These are phyloP conservation scores for Atlantisia rogersi DNA, from an alignment of 2,113 vertebrate species.

Conservation along the genomic window DNA sequence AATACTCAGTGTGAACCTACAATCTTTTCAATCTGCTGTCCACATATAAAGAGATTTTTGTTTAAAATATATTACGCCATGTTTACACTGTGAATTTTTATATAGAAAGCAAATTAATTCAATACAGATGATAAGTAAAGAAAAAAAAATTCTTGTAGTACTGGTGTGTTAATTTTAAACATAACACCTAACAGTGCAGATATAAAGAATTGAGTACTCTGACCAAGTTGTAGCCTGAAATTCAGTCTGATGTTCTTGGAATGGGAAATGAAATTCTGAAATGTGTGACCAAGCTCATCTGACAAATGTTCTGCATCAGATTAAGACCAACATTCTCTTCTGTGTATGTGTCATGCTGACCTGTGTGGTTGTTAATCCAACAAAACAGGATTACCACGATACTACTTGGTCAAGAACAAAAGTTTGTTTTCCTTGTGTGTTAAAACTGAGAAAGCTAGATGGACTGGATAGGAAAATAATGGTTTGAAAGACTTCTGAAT, in stretches of 20 bases:
- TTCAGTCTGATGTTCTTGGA: background rate
- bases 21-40: background rate
- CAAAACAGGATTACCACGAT: no score
- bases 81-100: background rate
- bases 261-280: background rate
- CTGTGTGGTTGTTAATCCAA: no score
- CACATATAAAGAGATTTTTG: background rate
- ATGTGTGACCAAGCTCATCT: accelerated
- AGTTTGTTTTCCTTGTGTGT: no score
- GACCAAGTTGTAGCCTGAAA: background rate
- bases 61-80: background rate
- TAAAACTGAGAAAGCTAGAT: no score
- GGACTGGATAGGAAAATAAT: no score
- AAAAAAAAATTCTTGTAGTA: background rate
- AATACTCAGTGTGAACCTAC: background rate
- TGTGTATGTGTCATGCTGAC: no score
- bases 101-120: background rate
- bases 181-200: background rate
- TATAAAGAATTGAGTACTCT: background rate
- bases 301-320: accelerated
- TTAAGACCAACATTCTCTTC: background rate
- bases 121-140: background rate
- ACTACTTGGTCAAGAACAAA: no score
- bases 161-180: background rate
- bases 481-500: no score